These are phyloP conservation scores for Argentina silus DNA, from an alignment of 2,797 vertebrate genomes.

Conservation along the genomic window DNA sequence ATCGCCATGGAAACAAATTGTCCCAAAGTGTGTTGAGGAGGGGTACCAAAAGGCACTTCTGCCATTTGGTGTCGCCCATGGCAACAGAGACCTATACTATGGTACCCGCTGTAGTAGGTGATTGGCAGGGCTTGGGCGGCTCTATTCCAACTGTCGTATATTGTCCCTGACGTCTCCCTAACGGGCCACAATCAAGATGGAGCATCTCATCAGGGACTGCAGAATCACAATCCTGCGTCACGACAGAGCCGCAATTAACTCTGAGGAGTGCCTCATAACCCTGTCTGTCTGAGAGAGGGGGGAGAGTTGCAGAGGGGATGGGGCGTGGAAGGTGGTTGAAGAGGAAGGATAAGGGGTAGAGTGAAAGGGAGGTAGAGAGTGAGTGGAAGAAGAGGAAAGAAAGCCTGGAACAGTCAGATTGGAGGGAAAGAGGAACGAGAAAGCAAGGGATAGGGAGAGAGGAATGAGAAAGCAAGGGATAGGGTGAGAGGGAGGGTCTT, in stretches of 20 bases:
- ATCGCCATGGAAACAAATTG: slow-evolving; percentile 68
- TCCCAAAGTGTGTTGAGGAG: slow-evolving; percentile 51
- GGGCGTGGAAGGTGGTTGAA: not conserved
- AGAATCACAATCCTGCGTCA: slow-evolving; percentile 48
- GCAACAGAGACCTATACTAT: slow-evolving; percentile 52
- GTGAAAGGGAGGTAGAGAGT: not conserved
- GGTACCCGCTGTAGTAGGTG: slow-evolving; percentile 41
- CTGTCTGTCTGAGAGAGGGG: not conserved
- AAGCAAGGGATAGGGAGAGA: not conserved
- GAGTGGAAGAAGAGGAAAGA: not conserved
- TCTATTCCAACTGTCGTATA: too few relatives aligned
- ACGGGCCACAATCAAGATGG: slow-evolving; percentile 12
- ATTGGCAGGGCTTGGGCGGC: slow-evolving; percentile 58
- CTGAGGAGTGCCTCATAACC: slow-evolving; percentile 38
- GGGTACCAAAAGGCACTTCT: slow-evolving; percentile 18
- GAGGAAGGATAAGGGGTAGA: not conserved
- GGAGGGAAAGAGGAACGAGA: not conserved
- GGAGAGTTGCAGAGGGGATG: not conserved
- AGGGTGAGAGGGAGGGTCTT: not conserved
- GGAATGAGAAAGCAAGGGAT: not conserved
- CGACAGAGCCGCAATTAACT: slow-evolving; percentile 59
- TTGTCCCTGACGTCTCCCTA: not conserved
- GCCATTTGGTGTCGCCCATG: slow-evolving; percentile 45
- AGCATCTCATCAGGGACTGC: slow-evolving; percentile 54
- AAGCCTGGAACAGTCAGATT: too few relatives aligned